Conservation (phyloP, 2,113 vertebrate genomes). For the Gorsachius goisagi region DNA sequence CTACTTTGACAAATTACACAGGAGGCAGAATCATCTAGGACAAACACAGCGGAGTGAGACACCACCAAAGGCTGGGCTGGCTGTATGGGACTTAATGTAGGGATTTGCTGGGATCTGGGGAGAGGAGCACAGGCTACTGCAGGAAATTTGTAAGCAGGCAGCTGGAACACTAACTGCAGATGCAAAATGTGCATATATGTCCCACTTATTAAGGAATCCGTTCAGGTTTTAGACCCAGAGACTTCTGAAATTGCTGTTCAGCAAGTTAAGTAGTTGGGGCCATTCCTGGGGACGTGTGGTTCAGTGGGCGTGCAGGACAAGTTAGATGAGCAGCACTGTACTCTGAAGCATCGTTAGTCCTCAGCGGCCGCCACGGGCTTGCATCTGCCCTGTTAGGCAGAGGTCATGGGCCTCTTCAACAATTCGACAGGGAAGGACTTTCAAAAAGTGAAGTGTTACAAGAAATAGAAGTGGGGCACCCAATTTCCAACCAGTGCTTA, state of each 20-base stretch:
- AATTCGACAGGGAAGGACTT: background rate
- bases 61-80: background rate
- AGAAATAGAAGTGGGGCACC: background rate
- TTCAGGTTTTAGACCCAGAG: background rate
- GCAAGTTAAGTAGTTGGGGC: background rate
- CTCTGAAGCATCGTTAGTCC: background rate
- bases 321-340: background rate
- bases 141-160: background rate
- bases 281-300: background rate
- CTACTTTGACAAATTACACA: background rate
- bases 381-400: background rate
- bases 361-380: fast-evolving
- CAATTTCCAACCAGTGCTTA: background rate
- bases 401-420: background rate
- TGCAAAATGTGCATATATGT: background rate
- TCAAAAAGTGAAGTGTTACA: background rate
- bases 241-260: background rate
- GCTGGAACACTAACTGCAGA: fast-evolving
- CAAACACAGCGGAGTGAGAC: background rate
- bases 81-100: fast-evolving
- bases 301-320: background rate
- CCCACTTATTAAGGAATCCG: background rate
- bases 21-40: background rate
- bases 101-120: background rate
- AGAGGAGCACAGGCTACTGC: background rate